These are phyloP conservation scores for Oscheius myriophilus DNA, from an alignment of 2,888 invertebrate genomes.

Conservation along the genomic window DNA sequence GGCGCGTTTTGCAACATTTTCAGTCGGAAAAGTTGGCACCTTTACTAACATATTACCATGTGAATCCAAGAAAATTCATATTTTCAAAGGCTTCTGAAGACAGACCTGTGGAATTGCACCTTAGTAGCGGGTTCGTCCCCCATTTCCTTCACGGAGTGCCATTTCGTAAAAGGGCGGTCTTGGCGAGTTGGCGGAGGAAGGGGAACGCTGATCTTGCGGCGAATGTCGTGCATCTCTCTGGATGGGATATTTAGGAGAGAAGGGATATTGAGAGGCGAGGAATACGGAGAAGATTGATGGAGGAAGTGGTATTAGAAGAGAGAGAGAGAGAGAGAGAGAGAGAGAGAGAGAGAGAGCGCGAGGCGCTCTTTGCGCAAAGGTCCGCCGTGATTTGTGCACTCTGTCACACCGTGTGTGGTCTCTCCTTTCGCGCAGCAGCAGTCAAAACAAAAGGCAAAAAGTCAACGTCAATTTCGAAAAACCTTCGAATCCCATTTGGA, in stretches of 20 bases:
- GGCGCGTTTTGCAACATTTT: too few relatives aligned
- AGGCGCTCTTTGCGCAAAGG: background rate
- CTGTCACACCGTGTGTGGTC: background rate
- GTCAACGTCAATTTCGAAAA: background rate
- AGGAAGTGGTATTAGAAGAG: too few relatives aligned
- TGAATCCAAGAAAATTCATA: too few relatives aligned
- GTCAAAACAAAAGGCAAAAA: background rate
- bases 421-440: too few relatives aligned
- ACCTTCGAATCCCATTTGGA: background rate
- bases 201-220: slow-evolving; percentile 56
- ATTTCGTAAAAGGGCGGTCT: slow-evolving; percentile 50
- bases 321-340: background rate
- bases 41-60: too few relatives aligned
- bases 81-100: too few relatives aligned
- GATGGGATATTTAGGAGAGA: too few relatives aligned
- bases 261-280: too few relatives aligned
- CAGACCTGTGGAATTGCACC: background rate
- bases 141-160: slow-evolving; percentile 54
- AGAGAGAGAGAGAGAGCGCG: slow-evolving; percentile 5
- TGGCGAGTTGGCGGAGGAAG: slow-evolving; percentile 36
- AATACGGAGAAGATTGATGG: too few relatives aligned
- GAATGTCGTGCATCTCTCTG: slow-evolving; percentile 43
- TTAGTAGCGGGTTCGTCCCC: slow-evolving; percentile 29
- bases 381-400: too few relatives aligned
- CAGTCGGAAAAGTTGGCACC: too few relatives aligned